These are phyloP conservation scores for Daktulosphaira vitifoliae DNA, from an alignment of 1,140 invertebrate genomes.

Conservation along the genomic window DNA sequence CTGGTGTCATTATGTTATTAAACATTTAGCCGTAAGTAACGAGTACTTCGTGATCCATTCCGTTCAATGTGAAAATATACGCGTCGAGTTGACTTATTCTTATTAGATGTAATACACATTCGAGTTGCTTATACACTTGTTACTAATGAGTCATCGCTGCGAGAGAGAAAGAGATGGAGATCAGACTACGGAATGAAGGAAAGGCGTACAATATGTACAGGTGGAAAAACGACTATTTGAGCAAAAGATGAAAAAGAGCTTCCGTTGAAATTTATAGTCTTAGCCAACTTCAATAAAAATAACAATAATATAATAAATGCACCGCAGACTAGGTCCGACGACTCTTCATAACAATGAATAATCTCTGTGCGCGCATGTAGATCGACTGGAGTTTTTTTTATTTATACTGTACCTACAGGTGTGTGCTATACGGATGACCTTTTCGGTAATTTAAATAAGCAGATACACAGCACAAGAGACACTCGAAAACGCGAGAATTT, in stretches of 20 bases:
- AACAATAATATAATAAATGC: conserved; percentile 6
- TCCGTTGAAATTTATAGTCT: conserved; percentile 24
- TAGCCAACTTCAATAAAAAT: not conserved
- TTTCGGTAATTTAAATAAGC: conserved; percentile 12
- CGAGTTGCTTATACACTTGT: conserved; percentile 23
- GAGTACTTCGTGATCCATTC: not conserved
- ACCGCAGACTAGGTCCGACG: no score
- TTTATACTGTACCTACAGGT: not conserved
- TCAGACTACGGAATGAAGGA: no score
- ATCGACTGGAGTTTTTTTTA: not conserved
- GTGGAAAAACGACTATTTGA: not conserved
- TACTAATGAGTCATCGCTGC: no score
- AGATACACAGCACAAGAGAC: not conserved
- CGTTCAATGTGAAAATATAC: conserved; percentile 1
- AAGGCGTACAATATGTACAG: not conserved
- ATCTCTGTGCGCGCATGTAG: conserved; percentile 17
- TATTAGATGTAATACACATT: not conserved
- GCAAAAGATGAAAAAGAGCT: conserved; percentile 5
- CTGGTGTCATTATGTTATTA: no score
- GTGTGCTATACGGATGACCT: conserved; percentile 1
- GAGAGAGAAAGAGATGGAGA: not conserved
- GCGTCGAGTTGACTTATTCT: not conserved
- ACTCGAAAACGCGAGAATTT: conserved; percentile 10
- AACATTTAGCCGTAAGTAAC: no score
- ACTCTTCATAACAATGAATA: not conserved